phyloP scores from a whole-genome alignment of 2,888 invertebrate species.

The Scelioninae gen. 1 region DNA sequence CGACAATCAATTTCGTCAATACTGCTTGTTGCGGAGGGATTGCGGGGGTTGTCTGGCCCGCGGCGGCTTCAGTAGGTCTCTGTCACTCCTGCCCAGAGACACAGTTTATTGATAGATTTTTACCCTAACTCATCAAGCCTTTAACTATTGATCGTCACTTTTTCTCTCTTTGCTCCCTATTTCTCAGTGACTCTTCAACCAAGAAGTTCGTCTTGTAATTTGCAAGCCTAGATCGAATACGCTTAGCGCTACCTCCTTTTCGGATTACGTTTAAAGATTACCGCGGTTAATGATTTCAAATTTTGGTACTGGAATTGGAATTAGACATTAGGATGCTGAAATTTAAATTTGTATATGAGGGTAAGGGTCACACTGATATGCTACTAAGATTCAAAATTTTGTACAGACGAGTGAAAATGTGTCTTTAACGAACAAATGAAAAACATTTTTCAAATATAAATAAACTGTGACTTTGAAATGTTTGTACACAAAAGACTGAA shows the following conservation, averaged over 20 bases:
- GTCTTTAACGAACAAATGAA: too few relatives aligned
- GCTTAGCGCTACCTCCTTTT: too few relatives aligned
- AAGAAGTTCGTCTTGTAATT: slow-evolving; percentile 45
- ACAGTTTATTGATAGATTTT: slow-evolving; percentile 78
- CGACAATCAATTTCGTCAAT: slow-evolving; percentile 82
- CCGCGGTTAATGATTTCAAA: too few relatives aligned
- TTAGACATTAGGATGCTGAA: too few relatives aligned
- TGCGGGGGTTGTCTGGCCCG: slow-evolving; percentile 78
- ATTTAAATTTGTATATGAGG: too few relatives aligned
- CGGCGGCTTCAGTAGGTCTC: slow-evolving; percentile 75
- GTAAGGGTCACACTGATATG: too few relatives aligned
- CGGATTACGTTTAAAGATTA: too few relatives aligned
- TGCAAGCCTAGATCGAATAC: slow-evolving; percentile 29
- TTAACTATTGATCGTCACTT: slow-evolving; percentile 56
- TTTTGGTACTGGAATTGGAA: background rate
- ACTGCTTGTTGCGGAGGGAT: slow-evolving; percentile 81
- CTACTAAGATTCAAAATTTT: too few relatives aligned
- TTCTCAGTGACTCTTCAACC: slow-evolving; percentile 43
- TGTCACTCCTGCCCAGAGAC: slow-evolving; percentile 69
- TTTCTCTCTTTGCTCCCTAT: slow-evolving; percentile 22
- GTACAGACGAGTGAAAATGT: too few relatives aligned
- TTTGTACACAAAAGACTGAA: too few relatives aligned
- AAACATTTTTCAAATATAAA: too few relatives aligned
- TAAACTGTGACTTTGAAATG: too few relatives aligned
- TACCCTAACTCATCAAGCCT: slow-evolving; percentile 71